Base-by-base conservation (phyloP, 2,113 vertebrate genomes). In the Dascyllus trimaculatus region DNA sequence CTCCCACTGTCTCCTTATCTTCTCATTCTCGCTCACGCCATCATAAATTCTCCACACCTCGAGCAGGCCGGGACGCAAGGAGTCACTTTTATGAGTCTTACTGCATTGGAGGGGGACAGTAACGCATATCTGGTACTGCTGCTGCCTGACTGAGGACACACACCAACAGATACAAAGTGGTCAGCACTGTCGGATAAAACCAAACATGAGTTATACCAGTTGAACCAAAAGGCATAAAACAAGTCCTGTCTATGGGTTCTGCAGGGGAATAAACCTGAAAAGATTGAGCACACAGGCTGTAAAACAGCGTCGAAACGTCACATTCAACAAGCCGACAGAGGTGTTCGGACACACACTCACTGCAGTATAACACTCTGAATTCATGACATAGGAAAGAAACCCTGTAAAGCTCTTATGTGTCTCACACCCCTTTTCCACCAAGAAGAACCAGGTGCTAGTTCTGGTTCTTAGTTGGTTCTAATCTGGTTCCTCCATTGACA, bases 1-100 rank as follows among this genome's bases (percentile, higher is more conserved):
- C 82, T 75, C 84, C 66, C 71, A 69, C 87, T 72, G 62, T 68
- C 17, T 81, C 72, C 79, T 75, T 77, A 70, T 57, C 69, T 68
- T 57, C 26, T 64, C 57, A 54, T 54, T 64, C 77, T 70, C 70
- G 62, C 82, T 84, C 85, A 14, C 74, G 72, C 57, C 77, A 59
- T 75, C 82, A 84, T 92, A 88, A 91, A 91, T 92, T 83, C 77
- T 84, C 87, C 64, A 57, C 83, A 82, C 70, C 68, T 86, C 81
- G 74, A 74, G 78, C 59, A 38, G 77, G 71, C 72, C 67, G 64
- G 74, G 70, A 87, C 74, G 81, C 24, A 49, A 88, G 71, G 80
- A 89, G 88, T 78, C 81, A 84, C 57, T 89, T 93, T 93, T 91
- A 91, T 78, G 89, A 92, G 85, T 75, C 67, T 77, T 81, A 65